Percentiles rank a stretch among this genome's conserved stretches.
These are phyloP conservation scores for Percopsis omiscomaycus DNA, from an alignment of 2,797 vertebrate genomes.

Conservation along the genomic window DNA sequence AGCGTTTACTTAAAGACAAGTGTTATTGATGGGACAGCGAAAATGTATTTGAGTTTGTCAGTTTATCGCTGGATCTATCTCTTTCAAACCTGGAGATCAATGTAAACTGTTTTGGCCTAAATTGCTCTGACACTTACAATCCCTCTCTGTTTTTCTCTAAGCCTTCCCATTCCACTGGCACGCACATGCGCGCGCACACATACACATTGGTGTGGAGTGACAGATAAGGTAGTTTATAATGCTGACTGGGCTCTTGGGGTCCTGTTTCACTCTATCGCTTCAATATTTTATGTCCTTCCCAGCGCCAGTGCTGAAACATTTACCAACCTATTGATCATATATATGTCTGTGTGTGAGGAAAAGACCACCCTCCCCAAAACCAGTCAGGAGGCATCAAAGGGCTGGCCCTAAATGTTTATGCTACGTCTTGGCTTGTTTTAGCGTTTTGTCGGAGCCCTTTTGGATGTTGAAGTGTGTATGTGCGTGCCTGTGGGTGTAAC, in stretches of 20 bases:
- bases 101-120: conserved; percentile 43
- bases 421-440: conserved; percentile 23
- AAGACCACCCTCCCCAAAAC: conserved; percentile 48
- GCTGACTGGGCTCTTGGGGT: conserved; percentile 55
- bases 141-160: conserved; percentile 21
- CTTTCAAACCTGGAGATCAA: conserved; percentile 23
- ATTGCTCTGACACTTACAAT: conserved; percentile 24
- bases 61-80: conserved; percentile 31
- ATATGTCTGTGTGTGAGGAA: conserved; percentile 22
- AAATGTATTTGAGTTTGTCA: conserved; percentile 18
- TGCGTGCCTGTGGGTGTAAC: conserved; percentile 4
- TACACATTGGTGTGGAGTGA: conserved; percentile 55
- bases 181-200: conserved; percentile 17
- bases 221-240: conserved; percentile 57
- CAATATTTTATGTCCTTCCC: conserved; percentile 73
- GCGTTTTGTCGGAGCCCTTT: conserved; percentile 10
- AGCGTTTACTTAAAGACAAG: conserved; percentile 29
- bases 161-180: conserved; percentile 3
- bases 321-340: conserved; percentile 65
- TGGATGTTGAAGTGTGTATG: conserved; percentile 17
- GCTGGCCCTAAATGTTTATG: conserved; percentile 27
- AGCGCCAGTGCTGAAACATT: conserved; percentile 62
- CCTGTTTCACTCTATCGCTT: conserved; percentile 66
- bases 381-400: conserved; percentile 54
- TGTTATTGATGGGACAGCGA: conserved; percentile 45